Conservation (phyloP, 2,797 vertebrate genomes). For the Nothura maculosa region DNA sequence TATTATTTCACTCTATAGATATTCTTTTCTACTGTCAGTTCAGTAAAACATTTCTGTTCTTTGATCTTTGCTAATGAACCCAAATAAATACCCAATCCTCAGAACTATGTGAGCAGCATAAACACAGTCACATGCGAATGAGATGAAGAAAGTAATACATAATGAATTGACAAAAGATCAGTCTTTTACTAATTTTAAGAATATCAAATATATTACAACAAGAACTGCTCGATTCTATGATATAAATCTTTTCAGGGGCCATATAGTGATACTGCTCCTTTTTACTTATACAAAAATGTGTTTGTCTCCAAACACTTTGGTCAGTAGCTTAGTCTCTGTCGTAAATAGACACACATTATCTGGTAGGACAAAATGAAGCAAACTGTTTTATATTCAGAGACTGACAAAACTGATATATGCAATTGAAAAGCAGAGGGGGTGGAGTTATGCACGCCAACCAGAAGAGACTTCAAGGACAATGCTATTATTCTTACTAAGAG, state of each 20-base stretch:
- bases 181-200: not conserved
- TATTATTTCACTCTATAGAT: not conserved
- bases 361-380: not conserved
- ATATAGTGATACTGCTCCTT: not conserved
- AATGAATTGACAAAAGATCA: not conserved
- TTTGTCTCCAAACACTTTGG: not conserved
- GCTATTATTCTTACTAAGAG: not conserved
- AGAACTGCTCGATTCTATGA: not conserved
- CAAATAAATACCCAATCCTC: not conserved
- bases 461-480: not conserved
- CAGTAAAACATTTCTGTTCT: not conserved
- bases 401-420: not conserved
- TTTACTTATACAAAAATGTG: not conserved
- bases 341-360: not conserved
- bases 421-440: not conserved
- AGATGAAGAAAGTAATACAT: not conserved
- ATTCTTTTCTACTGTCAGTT: not conserved
- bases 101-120: not conserved
- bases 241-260: not conserved
- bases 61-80: not conserved
- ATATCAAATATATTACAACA: not conserved
- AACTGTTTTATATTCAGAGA: not conserved
- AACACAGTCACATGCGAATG: not conserved
- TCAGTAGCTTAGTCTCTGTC: not conserved
- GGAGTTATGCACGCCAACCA: not conserved